Evolutionary conservation across 2,113 vertebrate species (phyloP), one percentile per base, ranked within the genome.

Genomic region (Mus musculus): DNA sequence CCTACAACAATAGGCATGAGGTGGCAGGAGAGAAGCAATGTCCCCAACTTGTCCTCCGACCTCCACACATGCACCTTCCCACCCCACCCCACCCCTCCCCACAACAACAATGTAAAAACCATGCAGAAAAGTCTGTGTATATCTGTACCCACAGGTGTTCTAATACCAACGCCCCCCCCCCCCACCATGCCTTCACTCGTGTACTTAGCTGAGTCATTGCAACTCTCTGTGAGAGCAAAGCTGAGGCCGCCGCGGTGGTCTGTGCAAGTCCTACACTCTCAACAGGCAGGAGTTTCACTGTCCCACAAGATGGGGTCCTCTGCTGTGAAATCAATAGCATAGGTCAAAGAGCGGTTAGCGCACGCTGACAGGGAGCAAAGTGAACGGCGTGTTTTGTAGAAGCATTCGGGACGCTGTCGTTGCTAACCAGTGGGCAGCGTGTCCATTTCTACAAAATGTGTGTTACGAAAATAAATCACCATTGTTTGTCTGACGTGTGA

Each of bases 361-460:
- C 69, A 56, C 42, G 56, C 63, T 93, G 33, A 90, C 85, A 33
- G 46, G 20, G 42, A 52, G 8, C 82, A 90, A 9, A 90, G 24
- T 42, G 33, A 96, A 87, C 16, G 30, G 78, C 63, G 39, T 1
- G 0, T 77, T 46, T 88, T 65, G 0, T 72, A 88, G 54, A 82
- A n/a, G 81, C 30, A 56, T n/a, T 93, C 89, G n/a, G 94, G 93
- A 69, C 65, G 4, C 91, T 85, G 84, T 67, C 4, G 9, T 59
- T 73, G 91, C 63, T 94, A 95, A 52, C 63, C 49, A 93, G 8
- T n/a, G 46, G 19, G 22, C 71, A 87, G 24, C 39, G 4, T 90
- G 42, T 86, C n/a, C 81, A n/a, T 96, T 92, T 97, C 61, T 73
- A 36, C 89, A 39, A 90, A 86, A 63, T 65, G 12, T 69, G 89